Evolutionary conservation across 2,797 vertebrate species (phyloP), one percentile per base, ranked within the genome.

Genomic region (Channa striata): DNA sequence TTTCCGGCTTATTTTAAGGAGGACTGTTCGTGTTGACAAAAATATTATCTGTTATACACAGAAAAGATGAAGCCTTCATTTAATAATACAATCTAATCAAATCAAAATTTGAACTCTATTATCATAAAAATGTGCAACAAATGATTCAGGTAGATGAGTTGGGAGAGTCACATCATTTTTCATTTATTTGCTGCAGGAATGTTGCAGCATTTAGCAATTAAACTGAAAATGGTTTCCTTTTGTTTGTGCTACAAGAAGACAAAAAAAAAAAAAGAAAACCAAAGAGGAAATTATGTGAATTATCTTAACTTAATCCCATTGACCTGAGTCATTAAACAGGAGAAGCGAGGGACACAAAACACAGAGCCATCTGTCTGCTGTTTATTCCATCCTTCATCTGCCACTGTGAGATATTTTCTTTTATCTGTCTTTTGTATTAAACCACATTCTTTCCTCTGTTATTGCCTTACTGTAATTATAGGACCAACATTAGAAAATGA

Each of bases 381-480:
- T 20, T 46, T 5, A 14, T 14, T 13, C 40, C 13, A 17, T 16
- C 40, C 14, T 13, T 14, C 40, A 42, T 16, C 54, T 80, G 69
- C 59, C 12, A 57, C 67, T 72, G 48, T 37, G 50, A 75, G 66
- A 47, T 52, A 23, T 62, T 80, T 67, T 71, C 65, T 42, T 42
- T 13, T 16, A 42, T 43, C n/a, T 43, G 17, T 43, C 8, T n/a
- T 42, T 78, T 74, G 20, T 63, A 72, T 81, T 65, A 76, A 74
- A 66, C 49, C 34, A 36, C 14, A 23, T 71, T 64, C 46, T 37
- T 51, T 39, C 1, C 1, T 60, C 11, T 58, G 2, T 81, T 82
- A 37, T 74, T 70, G 52, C 49, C 19, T 54, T 20, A 25, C 30
- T 62, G 52, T 16, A 56, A 57, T 68, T 74, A 62, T 58, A 36